Percentiles rank a stretch among this genome's conserved stretches.
Conservation (phyloP, 2,797 vertebrate species). For the Malacoraja senta region DNA sequence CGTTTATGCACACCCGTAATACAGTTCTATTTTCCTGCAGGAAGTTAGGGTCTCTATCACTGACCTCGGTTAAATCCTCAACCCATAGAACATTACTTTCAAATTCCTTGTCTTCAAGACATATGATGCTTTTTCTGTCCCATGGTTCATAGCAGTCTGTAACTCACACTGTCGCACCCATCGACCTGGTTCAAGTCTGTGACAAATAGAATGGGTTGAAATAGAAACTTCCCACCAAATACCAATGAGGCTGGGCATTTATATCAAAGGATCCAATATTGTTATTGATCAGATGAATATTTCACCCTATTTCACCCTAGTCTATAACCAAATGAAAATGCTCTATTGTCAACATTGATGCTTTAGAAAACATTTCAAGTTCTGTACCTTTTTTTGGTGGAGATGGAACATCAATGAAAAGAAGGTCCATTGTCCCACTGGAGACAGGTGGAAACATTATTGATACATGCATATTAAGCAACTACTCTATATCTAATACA, state of each 20-base stretch:
- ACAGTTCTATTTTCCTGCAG: too few relatives aligned
- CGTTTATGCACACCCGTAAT: not conserved
- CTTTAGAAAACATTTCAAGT: too few relatives aligned
- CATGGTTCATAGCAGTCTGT: not conserved
- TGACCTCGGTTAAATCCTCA: too few relatives aligned
- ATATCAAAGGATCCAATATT: not conserved
- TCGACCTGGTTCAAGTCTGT: not conserved
- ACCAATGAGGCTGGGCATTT: not conserved
- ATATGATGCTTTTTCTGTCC: not conserved
- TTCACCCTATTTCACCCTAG: too few relatives aligned
- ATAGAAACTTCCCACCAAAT: not conserved
- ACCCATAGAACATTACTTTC: not conserved
- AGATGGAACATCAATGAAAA: not conserved
- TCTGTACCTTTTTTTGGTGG: not conserved
- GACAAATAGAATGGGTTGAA: too few relatives aligned
- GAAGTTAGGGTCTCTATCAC: too few relatives aligned
- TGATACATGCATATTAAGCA: not conserved
- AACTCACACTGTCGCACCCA: not conserved
- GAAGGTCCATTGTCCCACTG: not conserved
- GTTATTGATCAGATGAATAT: too few relatives aligned
- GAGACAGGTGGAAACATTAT: not conserved
- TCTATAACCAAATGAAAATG: too few relatives aligned
- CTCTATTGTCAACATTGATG: too few relatives aligned
- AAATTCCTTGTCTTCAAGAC: not conserved
- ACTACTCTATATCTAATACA: not conserved